A percentile compares a stretch with the other conserved stretches of the same genome.
These are phyloP conservation scores for Orchesellides sinensis DNA, from an alignment of 2,888 invertebrate genomes.

Conservation along the genomic window DNA sequence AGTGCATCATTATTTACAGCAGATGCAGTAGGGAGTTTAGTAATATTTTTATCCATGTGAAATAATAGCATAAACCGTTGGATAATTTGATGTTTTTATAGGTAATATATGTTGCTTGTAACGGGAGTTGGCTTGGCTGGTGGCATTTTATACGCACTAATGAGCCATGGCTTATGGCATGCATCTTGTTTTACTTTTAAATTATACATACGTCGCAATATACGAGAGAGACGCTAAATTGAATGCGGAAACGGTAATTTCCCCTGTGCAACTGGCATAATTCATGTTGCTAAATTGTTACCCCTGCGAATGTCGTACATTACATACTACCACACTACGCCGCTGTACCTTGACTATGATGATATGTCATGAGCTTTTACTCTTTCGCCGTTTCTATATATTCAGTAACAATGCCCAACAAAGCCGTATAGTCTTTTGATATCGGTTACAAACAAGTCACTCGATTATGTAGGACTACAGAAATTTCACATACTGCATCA, in stretches of 20 bases:
- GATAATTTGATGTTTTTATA: conserved; percentile 38
- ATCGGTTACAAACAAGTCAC: conserved; percentile 13
- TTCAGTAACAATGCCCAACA: not conserved
- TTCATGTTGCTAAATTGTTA: conserved; percentile 19
- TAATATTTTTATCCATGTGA: conserved; percentile 28
- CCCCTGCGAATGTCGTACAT: not conserved
- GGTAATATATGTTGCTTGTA: conserved; percentile 31
- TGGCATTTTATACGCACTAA: conserved; percentile 54
- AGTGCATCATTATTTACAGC: conserved; percentile 22
- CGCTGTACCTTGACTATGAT: not conserved
- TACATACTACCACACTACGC: not conserved
- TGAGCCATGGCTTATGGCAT: conserved; percentile 50
- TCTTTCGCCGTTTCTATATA: not conserved
- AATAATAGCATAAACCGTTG: conserved; percentile 38
- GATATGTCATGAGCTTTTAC: not conserved
- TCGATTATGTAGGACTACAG: conserved; percentile 2
- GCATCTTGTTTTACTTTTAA: conserved; percentile 12
- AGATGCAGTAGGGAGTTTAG: conserved; percentile 11
- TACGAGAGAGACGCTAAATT: not conserved
- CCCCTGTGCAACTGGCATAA: conserved; percentile 19
- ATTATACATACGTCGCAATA: not conserved
- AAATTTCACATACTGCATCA: not conserved
- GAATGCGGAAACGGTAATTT: conserved; percentile 42
- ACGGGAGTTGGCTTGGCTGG: conserved; percentile 53
- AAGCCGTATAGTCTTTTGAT: conserved; percentile 6